Conservation (phyloP, 2,888 invertebrate genomes). For the Eubasilissa splendida region DNA sequence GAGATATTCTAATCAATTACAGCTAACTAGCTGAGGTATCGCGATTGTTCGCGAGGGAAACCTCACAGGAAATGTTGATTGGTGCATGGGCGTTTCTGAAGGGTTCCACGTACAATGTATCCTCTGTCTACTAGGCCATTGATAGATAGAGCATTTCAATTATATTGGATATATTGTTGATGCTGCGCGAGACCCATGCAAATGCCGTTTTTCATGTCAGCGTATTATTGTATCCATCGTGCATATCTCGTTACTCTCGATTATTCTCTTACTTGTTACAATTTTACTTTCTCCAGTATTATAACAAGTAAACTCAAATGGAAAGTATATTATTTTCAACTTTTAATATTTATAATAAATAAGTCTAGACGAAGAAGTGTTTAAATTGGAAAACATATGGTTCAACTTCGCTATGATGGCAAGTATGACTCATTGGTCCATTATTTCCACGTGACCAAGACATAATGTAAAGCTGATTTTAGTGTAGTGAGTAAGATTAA, state of each 20-base stretch:
- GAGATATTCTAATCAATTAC: slow-evolving; percentile 51
- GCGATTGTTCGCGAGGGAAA: slow-evolving; percentile 32
- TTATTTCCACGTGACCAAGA: no score
- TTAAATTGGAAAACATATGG: no score
- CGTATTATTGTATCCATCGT: neutral
- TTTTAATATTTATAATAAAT: no score
- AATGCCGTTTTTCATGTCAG: slow-evolving; percentile 15
- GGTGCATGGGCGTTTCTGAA: slow-evolving; percentile 26
- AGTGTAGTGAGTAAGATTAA: no score
- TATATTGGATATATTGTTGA: slow-evolving; percentile 12
- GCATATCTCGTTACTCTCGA: neutral
- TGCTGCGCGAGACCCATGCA: neutral
- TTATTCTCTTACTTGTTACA: no score
- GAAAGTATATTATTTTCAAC: no score
- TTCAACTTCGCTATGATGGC: no score
- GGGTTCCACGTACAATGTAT: slow-evolving; percentile 1
- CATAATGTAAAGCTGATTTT: no score
- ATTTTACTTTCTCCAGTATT: no score
- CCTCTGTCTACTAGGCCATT: slow-evolving; percentile 13
- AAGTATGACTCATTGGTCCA: no score
- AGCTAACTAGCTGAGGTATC: slow-evolving; percentile 37
- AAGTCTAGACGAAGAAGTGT: no score
- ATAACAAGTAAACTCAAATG: no score
- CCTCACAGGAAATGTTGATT: slow-evolving; percentile 49
- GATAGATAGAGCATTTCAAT: slow-evolving; percentile 17